A percentile compares a stretch with the other conserved stretches of the same genome.
Conservation (phyloP, 2,113 vertebrate genomes). For the Bothrops jararaca region DNA sequence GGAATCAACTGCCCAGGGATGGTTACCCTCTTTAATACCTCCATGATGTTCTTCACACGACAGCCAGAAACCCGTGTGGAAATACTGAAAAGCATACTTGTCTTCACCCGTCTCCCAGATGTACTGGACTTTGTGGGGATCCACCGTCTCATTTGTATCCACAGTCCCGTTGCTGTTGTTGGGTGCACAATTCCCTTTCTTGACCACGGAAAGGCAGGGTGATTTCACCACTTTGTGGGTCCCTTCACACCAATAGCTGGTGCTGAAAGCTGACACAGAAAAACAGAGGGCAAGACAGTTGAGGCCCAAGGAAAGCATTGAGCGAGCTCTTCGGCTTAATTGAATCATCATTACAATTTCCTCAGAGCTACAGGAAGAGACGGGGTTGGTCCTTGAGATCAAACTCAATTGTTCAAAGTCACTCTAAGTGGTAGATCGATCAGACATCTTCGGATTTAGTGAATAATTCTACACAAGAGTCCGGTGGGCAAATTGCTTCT, state of each 20-base stretch:
- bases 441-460: background rate
- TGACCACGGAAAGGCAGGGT: slow-evolving; percentile 78
- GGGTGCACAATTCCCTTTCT: slow-evolving; percentile 78
- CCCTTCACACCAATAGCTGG: slow-evolving; percentile 84
- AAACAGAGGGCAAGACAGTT: slow-evolving; percentile 76
- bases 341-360: slow-evolving; percentile 1
- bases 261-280: slow-evolving; percentile 79
- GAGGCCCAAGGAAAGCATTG: slow-evolving; percentile 75
- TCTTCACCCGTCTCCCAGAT: slow-evolving; percentile 85
- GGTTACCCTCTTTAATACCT: slow-evolving; percentile 50
- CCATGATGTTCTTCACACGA: slow-evolving; percentile 79
- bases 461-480: background rate
- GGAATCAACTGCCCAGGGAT: background rate
- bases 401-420: background rate
- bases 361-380: background rate
- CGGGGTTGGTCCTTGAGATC: background rate
- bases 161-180: slow-evolving; percentile 69
- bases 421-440: background rate
- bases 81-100: slow-evolving; percentile 80
- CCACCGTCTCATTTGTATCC: slow-evolving; percentile 65
- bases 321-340: slow-evolving; percentile 48
- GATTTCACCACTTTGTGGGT: slow-evolving; percentile 84
- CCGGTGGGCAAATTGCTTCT: background rate
- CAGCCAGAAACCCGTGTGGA: slow-evolving; percentile 83
- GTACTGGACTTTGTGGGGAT: slow-evolving; percentile 78